Base-by-base conservation (phyloP, 2,888 invertebrate species). In the Ornithoptera alexandrae region DNA sequence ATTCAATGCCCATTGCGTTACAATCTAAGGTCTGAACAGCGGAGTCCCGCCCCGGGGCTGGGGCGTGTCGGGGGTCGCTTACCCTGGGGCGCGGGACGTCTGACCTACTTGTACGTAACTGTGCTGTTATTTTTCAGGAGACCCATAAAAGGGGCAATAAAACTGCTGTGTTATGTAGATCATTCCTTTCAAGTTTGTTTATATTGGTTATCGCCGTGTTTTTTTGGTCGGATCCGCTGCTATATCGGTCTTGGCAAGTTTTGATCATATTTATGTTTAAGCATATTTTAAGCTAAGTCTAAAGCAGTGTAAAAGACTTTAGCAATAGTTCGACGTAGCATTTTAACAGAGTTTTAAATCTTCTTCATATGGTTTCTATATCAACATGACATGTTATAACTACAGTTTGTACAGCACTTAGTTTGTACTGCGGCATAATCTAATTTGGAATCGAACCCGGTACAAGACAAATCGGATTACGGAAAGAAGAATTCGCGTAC, bases 91-190 rank as follows among this genome's bases (percentile, higher is more conserved):
- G 15, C 6, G 22, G 57, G 22, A 30, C 62, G 42, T 62, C 63
- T 70, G 70, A 67, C 70, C 66, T 58, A 67, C 18, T 63, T 66
- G 30, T 50, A n/a, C 56, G 56, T 12, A 20, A 58, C 12, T 12
- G 22, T 58, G 6, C 57, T 18, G 57, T 22, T 58, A 22, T 58
- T 65, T 65, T 65, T 65, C 69, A 61, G 65, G 46, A 65, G 62
- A 42, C 56, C 53, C 58, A 22, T 68, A 68, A 65, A 68, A 60
- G 50, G 50, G 59, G 60, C 56, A 60, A 60, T 68, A 59, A 59
- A 59, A 59, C 22, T 15, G 57, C 46, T 53, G 30, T 50, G 60
- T 53, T 36, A 30, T 30, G 36, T 53, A 66, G 59, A 50, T 67
- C 50, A 50, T 61, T 53, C 53, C 61, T 60, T 61, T 50, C 15